Base-by-base conservation (phyloP, 53 echinoderm and acorn worm genomes). In the Luidia sarsii region DNA sequence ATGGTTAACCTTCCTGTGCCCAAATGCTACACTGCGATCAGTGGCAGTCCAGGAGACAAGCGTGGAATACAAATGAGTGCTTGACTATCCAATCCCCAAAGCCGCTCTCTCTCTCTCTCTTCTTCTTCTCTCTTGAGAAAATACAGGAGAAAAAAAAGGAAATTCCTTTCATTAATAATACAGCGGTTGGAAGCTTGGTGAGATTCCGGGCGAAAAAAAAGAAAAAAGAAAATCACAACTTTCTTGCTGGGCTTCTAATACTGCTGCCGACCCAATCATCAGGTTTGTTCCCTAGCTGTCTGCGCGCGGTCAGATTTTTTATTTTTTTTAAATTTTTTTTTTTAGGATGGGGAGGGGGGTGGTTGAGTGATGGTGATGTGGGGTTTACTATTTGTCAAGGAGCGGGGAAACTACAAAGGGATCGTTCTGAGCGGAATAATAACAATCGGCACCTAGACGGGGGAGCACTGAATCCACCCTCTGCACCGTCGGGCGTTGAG, bases 211-310 rank as follows among this genome's bases (percentile, higher is more conserved):
- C 6, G 38, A 64, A 64, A n/a, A n/a, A n/a, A n/a, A n/a, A n/a
- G n/a, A n/a, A n/a, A n/a, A n/a, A n/a, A n/a, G 41, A 65, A 74
- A 77, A 77, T 77, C 77, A 77, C 77, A 77, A 46, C 77, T 77
- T 77, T 70, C 60, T 46, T 28, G 39, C 74, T 57, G 57, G n/a
- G 41, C 41, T 11, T 7, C 77, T 77, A 77, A 77, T 77, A 48
- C 77, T 77, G 61, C 77, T 60, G 60, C 46, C 30, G 60, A 77
- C n/a, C 77, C 59, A 77, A 77, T 77, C 77, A 59, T 48, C 77
- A 7, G 33, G 59, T 41, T 77, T 55, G 45, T 48, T 43, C 0
- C 14, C 48, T 77, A 39, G 31, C 77, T 77, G 31, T 41, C n/a
- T n/a, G n/a, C n/a, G n/a, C n/a, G n/a, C n/a, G n/a, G n/a, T n/a